Evolutionary conservation across 2,888 invertebrate genomes (phyloP).

Genomic region (Machimus rusticus): DNA sequence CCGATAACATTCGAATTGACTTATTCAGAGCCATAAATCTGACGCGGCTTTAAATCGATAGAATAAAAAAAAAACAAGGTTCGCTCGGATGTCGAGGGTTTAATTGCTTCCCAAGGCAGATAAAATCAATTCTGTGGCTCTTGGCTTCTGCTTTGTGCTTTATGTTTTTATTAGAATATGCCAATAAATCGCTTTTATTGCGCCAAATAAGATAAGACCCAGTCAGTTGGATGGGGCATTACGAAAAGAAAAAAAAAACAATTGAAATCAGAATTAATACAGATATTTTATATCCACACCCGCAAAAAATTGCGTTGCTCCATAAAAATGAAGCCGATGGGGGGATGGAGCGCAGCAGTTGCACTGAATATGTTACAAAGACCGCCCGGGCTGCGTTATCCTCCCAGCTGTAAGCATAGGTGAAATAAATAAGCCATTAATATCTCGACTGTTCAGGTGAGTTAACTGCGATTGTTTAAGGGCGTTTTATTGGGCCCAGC

Average conservation of each 20-base stretch:
- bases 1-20: conserved; percentile 24
- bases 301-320: background rate
- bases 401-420: background rate
- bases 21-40: background rate
- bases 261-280: background rate
- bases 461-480: background rate
- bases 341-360: background rate
- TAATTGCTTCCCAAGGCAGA: conserved; percentile 35
- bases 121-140: conserved; percentile 27
- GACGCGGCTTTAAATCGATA: background rate
- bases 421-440: background rate
- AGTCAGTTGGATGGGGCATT: background rate
- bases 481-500: background rate
- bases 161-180: background rate
- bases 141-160: background rate
- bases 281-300: background rate
- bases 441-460: background rate
- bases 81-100: background rate
- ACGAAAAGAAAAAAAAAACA: too few species aligned
- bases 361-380: background rate
- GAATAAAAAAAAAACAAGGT: background rate
- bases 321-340: background rate
- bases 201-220: background rate
- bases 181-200: background rate
- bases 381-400: background rate